Conservation (phyloP, 1,140 invertebrate genomes). For the Scaptomyza graminum region DNA sequence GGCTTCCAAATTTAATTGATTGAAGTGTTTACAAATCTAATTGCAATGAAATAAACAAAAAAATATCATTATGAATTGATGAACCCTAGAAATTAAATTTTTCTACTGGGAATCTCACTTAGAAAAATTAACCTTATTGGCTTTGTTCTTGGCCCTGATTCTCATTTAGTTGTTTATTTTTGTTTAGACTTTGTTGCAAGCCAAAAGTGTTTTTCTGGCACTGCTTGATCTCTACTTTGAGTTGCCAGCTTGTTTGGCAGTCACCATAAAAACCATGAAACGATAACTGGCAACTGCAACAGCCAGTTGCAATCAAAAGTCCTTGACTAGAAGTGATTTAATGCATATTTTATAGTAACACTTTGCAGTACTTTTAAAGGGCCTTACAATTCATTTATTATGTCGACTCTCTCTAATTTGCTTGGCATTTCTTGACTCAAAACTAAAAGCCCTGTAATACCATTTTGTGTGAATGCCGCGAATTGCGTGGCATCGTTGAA, state of each 20-base stretch:
- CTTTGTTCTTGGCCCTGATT: not conserved
- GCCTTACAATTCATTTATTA: conserved; percentile 13
- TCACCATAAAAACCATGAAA: conserved; percentile 10
- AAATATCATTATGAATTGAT: too few relatives aligned
- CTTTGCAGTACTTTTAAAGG: conserved; percentile 37
- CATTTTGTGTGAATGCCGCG: not conserved
- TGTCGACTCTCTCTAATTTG: conserved; percentile 23
- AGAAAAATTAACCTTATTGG: not conserved
- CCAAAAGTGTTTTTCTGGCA: conserved; percentile 1
- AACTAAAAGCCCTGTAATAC: conserved; percentile 47
- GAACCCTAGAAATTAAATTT: too few relatives aligned
- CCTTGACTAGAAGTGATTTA: conserved; percentile 58
- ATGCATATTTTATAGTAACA: conserved; percentile 71
- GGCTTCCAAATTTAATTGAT: conserved; percentile 33
- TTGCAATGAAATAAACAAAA: conserved; percentile 3
- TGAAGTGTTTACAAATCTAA: conserved; percentile 40
- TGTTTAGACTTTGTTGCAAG: conserved; percentile 9
- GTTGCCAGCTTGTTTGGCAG: conserved; percentile 70
- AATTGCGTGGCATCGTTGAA: not conserved
- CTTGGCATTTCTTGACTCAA: conserved; percentile 27
- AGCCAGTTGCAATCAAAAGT: conserved; percentile 25
- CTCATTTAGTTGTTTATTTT: conserved; percentile 1
- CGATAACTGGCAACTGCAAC: conserved; percentile 29
- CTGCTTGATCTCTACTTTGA: conserved; percentile 37
- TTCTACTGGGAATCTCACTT: too few relatives aligned